These are phyloP conservation scores for Dipodomys spectabilis DNA, from an alignment of 2,113 vertebrate genomes.

Conservation along the genomic window DNA sequence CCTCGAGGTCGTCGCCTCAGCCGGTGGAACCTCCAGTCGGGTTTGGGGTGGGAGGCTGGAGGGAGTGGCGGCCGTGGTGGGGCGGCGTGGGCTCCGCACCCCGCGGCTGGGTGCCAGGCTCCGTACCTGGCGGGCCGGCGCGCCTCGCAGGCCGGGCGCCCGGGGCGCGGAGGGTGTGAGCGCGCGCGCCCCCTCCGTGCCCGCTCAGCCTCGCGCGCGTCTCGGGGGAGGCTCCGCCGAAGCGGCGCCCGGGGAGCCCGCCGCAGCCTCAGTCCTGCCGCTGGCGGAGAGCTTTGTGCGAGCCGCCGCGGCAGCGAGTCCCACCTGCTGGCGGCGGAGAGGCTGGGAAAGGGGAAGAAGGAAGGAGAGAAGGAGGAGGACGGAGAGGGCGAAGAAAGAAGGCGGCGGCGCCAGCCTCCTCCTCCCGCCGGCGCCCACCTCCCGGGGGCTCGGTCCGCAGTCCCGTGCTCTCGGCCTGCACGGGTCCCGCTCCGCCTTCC, in stretches of 20 bases:
- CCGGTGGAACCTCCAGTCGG: not conserved
- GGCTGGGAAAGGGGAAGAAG: constrained; percentile 57
- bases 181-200: constrained; percentile 75
- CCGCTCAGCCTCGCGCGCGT: constrained; percentile 73
- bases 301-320: constrained; percentile 67
- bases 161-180: constrained; percentile 75
- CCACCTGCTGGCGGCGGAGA: constrained; percentile 80
- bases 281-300: constrained; percentile 76
- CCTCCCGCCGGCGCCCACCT: constrained; percentile 61
- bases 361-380: constrained; percentile 37
- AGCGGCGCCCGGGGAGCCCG: constrained; percentile 68
- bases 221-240: constrained; percentile 71
- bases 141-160: constrained; percentile 75
- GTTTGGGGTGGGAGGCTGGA: not conserved
- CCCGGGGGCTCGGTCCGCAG: constrained; percentile 56
- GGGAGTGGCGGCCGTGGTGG: not conserved
- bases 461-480: constrained; percentile 60
- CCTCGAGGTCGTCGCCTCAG: constrained; percentile 63
- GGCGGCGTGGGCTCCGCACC: constrained; percentile 60
- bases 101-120: constrained; percentile 62
- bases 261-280: constrained; percentile 75
- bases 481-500: not conserved
- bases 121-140: constrained; percentile 77
- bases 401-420: constrained; percentile 56
- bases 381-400: constrained; percentile 20